Evolutionary conservation across 2,113 vertebrate genomes (phyloP).

Genomic region (Oreochromis niloticus): DNA sequence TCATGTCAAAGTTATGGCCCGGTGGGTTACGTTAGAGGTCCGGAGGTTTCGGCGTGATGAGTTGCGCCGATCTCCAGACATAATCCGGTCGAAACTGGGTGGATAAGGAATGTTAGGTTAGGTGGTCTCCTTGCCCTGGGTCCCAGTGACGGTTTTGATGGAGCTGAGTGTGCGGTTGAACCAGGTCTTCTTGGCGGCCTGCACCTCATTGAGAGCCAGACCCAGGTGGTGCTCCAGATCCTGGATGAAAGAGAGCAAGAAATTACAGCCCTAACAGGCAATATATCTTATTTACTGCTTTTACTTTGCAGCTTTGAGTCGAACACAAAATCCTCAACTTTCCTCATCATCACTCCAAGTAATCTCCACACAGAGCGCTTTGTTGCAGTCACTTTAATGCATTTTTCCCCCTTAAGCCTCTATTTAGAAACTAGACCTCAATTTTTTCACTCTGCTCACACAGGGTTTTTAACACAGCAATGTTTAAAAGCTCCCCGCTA

Average conservation of each 20-base stretch:
- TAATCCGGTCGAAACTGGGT: not conserved
- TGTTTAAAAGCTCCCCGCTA: not conserved
- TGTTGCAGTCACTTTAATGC: not conserved
- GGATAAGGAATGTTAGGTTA: constrained; percentile 56
- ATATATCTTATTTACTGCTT: not conserved
- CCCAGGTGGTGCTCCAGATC: constrained; percentile 96
- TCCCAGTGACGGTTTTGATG: constrained; percentile 96
- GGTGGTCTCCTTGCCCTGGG: constrained; percentile 95
- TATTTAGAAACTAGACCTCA: not conserved
- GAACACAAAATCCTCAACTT: not conserved
- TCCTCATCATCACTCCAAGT: not conserved
- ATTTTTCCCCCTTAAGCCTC: not conserved
- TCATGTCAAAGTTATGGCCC: constrained; percentile 26
- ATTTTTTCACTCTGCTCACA: not conserved
- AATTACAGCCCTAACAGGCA: not conserved
- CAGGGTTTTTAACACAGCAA: not conserved
- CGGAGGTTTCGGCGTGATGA: not conserved
- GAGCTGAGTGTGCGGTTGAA: constrained; percentile 98
- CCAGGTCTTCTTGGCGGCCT: constrained; percentile 99
- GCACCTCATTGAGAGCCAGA: constrained; percentile 92
- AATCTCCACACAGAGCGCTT: not conserved
- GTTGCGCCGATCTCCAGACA: not conserved
- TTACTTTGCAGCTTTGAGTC: not conserved
- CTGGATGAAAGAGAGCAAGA: constrained; percentile 56
- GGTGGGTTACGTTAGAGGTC: not conserved